phyloP scores from a whole-genome alignment of 2,888 invertebrate genomes.

The Calameuta filiformis region DNA sequence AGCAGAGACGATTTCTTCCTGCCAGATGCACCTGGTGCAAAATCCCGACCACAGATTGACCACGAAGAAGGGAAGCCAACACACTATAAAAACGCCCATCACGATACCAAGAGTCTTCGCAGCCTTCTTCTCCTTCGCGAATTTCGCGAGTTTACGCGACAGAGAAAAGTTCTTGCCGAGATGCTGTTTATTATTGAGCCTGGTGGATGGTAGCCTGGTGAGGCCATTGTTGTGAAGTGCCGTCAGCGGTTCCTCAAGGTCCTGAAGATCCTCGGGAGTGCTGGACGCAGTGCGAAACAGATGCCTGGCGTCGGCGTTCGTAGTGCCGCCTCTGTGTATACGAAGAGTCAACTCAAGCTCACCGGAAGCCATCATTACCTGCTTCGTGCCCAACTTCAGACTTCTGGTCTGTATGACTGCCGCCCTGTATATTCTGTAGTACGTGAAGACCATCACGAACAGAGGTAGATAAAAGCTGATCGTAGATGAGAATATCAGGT shows the following conservation, averaged over 20 bases:
- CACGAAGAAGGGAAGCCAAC: constrained; percentile 98
- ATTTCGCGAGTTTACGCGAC: constrained; percentile 92
- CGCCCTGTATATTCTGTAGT: constrained; percentile 94
- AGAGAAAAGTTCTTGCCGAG: constrained; percentile 91
- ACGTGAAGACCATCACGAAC: constrained; percentile 98
- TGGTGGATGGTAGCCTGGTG: constrained; percentile 76
- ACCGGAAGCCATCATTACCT: constrained; percentile 86
- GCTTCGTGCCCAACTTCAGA: constrained; percentile 90
- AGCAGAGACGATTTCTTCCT: constrained; percentile 88
- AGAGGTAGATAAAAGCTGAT: constrained; percentile 98
- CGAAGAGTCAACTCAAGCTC: constrained; percentile 89
- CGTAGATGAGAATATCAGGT: constrained; percentile 96
- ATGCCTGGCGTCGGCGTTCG: constrained; percentile 61
- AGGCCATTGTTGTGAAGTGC: constrained; percentile 83
- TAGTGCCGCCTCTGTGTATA: constrained; percentile 91
- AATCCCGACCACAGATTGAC: constrained; percentile 93
- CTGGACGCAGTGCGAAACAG: constrained; percentile 62
- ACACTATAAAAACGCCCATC: constrained; percentile 96
- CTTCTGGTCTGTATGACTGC: constrained; percentile 93
- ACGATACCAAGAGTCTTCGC: constrained; percentile 97
- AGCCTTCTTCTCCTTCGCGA: constrained; percentile 97
- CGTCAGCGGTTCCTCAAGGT: constrained; percentile 78
- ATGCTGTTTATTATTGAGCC: constrained; percentile 73
- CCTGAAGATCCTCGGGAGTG: constrained; percentile 61
- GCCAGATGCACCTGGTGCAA: constrained; percentile 86